These are phyloP conservation scores for Sebastes itinus DNA, from an alignment of 2,797 vertebrate genomes.

Conservation along the genomic window DNA sequence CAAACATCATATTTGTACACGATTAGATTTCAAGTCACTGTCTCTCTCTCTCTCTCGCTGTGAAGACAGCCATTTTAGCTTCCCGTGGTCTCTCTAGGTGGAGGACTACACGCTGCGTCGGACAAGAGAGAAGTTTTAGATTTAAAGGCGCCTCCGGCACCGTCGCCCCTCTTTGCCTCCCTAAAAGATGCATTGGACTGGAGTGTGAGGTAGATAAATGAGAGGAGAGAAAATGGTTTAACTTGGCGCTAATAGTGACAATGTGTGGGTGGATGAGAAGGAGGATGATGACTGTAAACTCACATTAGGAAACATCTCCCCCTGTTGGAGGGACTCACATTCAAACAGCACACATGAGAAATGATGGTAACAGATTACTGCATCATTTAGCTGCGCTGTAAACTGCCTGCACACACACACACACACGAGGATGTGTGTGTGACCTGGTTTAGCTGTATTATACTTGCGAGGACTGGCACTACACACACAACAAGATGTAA, in stretches of 20 bases:
- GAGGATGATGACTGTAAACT: conserved; percentile 58
- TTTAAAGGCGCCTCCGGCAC: conserved; percentile 45
- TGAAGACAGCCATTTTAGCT: conserved; percentile 60
- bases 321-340: conserved; percentile 77
- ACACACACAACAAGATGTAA: conserved; percentile 7
- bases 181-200: conserved; percentile 55
- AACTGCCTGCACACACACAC: conserved; percentile 19
- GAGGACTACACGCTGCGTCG: conserved; percentile 22
- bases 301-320: conserved; percentile 83
- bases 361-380: conserved; percentile 49
- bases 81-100: conserved; percentile 32
- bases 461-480: conserved; percentile 16
- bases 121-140: conserved; percentile 43
- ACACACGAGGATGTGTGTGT: neutral
- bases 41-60: conserved; percentile 31
- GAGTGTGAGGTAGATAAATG: conserved; percentile 62
- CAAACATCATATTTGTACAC: conserved; percentile 59
- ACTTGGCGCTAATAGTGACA: conserved; percentile 74
- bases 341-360: conserved; percentile 41
- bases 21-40: conserved; percentile 60
- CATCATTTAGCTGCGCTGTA: conserved; percentile 60
- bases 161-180: conserved; percentile 11
- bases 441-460: conserved; percentile 53
- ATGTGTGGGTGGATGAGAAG: conserved; percentile 64
- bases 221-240: conserved; percentile 76